Evolutionary conservation across 2,113 vertebrate species (phyloP).

Genomic region (Oryzias javanicus): DNA sequence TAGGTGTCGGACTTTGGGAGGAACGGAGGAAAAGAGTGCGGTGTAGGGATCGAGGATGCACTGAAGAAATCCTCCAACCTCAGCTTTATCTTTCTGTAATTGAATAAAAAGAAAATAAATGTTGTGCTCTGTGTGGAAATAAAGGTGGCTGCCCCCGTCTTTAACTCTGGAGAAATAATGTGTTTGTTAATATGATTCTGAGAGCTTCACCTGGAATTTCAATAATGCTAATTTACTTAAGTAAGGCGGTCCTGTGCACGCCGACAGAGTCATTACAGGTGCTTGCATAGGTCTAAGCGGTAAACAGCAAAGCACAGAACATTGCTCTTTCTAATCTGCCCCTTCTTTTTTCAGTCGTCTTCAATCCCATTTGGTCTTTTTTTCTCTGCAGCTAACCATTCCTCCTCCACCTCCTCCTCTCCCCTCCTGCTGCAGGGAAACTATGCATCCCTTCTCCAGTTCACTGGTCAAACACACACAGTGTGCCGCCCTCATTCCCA

Average conservation of each 20-base stretch:
- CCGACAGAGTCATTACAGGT: conserved; percentile 19
- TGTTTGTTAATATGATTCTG: conserved; percentile 52
- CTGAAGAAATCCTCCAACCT: conserved; percentile 8
- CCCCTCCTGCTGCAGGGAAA: conserved; percentile 61
- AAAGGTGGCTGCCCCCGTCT: conserved; percentile 15
- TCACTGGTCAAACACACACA: conserved; percentile 76
- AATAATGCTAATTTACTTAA: conserved; percentile 52
- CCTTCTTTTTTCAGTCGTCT: conserved; percentile 29
- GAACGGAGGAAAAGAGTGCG: not conserved
- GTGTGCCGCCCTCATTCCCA: conserved; percentile 69
- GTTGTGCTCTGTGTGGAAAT: conserved; percentile 33
- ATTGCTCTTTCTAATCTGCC: conserved; percentile 39
- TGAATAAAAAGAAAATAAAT: conserved; percentile 61
- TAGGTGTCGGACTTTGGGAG: conserved; percentile 20
- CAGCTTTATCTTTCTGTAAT: conserved; percentile 50
- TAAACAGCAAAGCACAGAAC: conserved; percentile 29
- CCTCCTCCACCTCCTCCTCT: conserved; percentile 6
- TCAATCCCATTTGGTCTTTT: conserved; percentile 39
- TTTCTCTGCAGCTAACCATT: conserved; percentile 50
- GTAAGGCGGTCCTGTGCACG: conserved; percentile 26
- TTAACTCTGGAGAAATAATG: conserved; percentile 33
- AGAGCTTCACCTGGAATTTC: conserved; percentile 58
- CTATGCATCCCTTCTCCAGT: conserved; percentile 72
- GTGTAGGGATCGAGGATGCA: conserved; percentile 4
- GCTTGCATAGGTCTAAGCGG: conserved; percentile 18